A percentile compares a stretch with the other conserved stretches of the same genome.
Evolutionary conservation across 2,888 invertebrate species (phyloP).

Genomic region (Epistrophe grossulariae): DNA sequence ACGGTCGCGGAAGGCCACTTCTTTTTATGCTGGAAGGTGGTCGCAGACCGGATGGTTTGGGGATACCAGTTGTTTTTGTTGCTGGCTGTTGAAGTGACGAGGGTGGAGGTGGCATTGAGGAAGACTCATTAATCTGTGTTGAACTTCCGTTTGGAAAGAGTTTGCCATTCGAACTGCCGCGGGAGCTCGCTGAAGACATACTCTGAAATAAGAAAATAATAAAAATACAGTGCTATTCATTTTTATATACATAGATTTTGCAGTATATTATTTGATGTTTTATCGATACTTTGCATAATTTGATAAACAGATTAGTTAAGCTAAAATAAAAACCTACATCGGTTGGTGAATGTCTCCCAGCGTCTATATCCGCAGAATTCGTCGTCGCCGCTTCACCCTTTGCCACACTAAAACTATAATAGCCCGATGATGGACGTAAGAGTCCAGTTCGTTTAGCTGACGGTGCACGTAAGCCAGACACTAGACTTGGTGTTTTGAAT

Average conservation of each 20-base stretch:
- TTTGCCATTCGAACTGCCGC: constrained; percentile 78
- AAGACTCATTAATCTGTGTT: constrained; percentile 50
- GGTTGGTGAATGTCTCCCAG: constrained; percentile 80
- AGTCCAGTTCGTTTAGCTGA: constrained; percentile 80
- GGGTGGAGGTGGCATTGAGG: constrained; percentile 56
- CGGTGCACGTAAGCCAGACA: constrained; percentile 80
- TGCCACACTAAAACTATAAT: constrained; percentile 80
- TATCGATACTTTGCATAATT: no score
- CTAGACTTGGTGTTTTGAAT: constrained; percentile 81
- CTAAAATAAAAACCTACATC: constrained; percentile 77
- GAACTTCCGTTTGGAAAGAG: constrained; percentile 60
- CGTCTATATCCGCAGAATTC: constrained; percentile 79
- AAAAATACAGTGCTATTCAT: background rate
- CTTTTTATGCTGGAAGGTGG: constrained; percentile 81
- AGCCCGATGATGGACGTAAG: constrained; percentile 83
- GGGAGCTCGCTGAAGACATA: constrained; percentile 82
- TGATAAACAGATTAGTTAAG: background rate
- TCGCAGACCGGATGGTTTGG: constrained; percentile 82
- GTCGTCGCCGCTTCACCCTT: constrained; percentile 69
- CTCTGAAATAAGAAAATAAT: constrained; percentile 78
- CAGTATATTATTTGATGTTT: no score
- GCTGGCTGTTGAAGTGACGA: constrained; percentile 68
- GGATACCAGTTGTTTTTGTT: constrained; percentile 81
- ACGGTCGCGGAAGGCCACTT: constrained; percentile 82
- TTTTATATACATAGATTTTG: no score